Evolutionary conservation across 2,113 vertebrate genomes (phyloP).

Genomic region (Otolemur garnettii): DNA sequence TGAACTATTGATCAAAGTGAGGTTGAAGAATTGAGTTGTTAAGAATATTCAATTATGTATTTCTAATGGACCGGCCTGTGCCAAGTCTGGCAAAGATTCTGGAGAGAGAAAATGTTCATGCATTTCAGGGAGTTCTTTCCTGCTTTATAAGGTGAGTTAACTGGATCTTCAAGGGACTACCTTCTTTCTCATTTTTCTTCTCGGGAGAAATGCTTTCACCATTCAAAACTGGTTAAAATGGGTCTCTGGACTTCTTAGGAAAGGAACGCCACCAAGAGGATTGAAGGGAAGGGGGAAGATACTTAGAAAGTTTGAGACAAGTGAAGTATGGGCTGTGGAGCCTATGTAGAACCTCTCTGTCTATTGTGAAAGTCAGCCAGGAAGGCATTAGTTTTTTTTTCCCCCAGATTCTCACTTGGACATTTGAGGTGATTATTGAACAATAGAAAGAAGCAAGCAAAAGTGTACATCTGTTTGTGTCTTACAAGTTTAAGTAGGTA

Average conservation of each 20-base stretch:
- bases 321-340: neutral
- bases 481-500: conserved; percentile 21
- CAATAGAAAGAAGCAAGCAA: neutral
- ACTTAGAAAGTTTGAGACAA: conserved; percentile 31
- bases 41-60: conserved; percentile 58
- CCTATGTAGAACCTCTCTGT: neutral
- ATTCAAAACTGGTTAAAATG: conserved; percentile 37
- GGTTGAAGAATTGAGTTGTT: conserved; percentile 61
- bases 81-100: conserved; percentile 59
- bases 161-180: conserved; percentile 23
- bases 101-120: conserved; percentile 9
- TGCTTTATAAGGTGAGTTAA: conserved; percentile 41
- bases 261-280: neutral
- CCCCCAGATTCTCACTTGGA: neutral
- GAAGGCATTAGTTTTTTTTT: conserved; percentile 43
- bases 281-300: neutral
- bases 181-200: conserved; percentile 40
- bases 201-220: conserved; percentile 39
- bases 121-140: neutral
- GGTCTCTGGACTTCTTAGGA: conserved; percentile 50
- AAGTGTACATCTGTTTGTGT: neutral
- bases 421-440: neutral
- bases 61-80: conserved; percentile 48
- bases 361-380: conserved; percentile 13
- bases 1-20: conserved; percentile 74